Base-by-base conservation (phyloP, 2,113 vertebrate species). In the Anarhynchus alexandrinus region DNA sequence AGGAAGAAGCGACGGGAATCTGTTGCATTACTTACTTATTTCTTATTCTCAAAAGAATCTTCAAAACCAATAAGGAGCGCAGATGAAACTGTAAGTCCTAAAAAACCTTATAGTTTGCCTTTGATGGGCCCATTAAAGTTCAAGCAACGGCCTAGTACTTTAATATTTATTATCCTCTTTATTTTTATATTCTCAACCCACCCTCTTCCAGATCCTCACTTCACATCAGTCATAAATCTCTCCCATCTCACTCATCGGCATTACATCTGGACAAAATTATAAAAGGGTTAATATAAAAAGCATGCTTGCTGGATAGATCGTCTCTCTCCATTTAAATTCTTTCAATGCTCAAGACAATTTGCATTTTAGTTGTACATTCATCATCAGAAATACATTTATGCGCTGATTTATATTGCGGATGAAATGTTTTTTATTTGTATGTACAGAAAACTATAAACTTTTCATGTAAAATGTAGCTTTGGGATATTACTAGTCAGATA, bases 241-340 rank as follows among this genome's bases (percentile, higher is more conserved):
- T 65, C 78, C 70, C 82, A 94, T 90, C 86, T 91, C 87, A 94
- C 91, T 93, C 87, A 95, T 58, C 38, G 1, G 73, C 38, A 66
- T 59, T 67, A 72, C 94, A 96, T 97, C 94, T 95, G 87, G 76
- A 94, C 40, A 86, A 86, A 88, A 95, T 97, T 95, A 95, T 62
- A 94, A 88, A 96, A 90, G 72, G 72, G 88, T 96, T 92, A 96
- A 96, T 73, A 93, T 4, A 88, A 94, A 94, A 92, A 82, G 49
- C 70, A 76, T 93, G 86, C 45, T 85, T 82, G 66, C 81, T 72
- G 83, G 62, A 54, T 79, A 79, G 43, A 86, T 15, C 64, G 40
- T 77, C 51, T 82, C 57, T 64, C 69, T 85, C 82, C 36, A 52
- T 66, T 96, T 77, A 90, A 91, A 78, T 82, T 91, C 78, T 71